Conservation (phyloP, 2,888 invertebrate genomes). For the Melinaea marsaeus region DNA sequence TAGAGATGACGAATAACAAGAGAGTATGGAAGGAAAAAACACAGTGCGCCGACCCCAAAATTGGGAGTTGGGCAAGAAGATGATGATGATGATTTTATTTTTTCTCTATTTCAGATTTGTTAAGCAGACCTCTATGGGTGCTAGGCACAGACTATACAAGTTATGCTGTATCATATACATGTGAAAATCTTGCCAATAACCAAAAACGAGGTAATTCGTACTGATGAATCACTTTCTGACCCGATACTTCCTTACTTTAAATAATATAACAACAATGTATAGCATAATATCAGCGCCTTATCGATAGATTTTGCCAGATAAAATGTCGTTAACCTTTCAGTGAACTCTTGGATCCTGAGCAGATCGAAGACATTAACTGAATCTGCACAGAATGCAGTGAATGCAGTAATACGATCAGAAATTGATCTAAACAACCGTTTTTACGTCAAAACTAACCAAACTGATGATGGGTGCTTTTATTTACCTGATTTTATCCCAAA, state of each 20-base stretch:
- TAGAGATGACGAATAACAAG: no score
- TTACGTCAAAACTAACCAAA: conserved; percentile 45
- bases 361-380: conserved; percentile 43
- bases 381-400: conserved; percentile 27
- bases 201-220: conserved; percentile 62
- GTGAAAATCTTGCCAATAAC: conserved; percentile 65
- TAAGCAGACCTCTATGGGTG: conserved; percentile 62
- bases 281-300: not conserved
- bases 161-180: conserved; percentile 82
- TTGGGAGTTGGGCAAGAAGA: no score
- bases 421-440: conserved; percentile 45
- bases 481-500: conserved; percentile 47
- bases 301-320: no score
- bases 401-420: conserved; percentile 38
- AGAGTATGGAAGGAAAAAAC: no score
- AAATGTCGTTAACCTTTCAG: conserved; percentile 39
- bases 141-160: conserved; percentile 80
- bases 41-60: no score
- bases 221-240: not conserved
- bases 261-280: not conserved
- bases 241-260: not conserved
- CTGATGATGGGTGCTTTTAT: conserved; percentile 53
- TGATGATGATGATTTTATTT: not conserved
- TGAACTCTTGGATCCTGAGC: conserved; percentile 65
- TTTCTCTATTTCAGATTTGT: conserved; percentile 38